Conservation (phyloP, 2,888 invertebrate species). For the Syrphus vitripennis region DNA sequence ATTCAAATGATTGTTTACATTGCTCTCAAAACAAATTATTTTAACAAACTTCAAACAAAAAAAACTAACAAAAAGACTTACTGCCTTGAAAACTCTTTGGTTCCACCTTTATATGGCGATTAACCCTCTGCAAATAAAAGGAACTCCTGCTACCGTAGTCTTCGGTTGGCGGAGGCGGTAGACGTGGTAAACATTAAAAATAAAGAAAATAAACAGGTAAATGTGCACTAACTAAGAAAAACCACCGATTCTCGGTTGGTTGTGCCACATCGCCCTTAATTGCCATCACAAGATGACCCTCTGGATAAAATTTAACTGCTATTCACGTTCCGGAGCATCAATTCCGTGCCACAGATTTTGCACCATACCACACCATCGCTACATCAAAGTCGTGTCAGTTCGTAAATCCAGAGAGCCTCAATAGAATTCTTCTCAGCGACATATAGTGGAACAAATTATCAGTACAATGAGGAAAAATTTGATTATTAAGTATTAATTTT, state of each 20-base stretch:
- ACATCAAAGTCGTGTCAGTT: neutral
- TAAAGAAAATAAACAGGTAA: neutral
- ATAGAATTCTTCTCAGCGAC: neutral
- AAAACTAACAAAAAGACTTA: slow-evolving; percentile 16
- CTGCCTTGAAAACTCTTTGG: neutral
- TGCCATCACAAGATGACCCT: slow-evolving; percentile 68
- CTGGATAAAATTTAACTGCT: slow-evolving; percentile 70
- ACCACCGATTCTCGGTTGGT: slow-evolving; percentile 55
- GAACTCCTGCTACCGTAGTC: neutral
- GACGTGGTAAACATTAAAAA: neutral
- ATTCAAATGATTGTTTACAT: slow-evolving; percentile 1
- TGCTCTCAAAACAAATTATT: slow-evolving; percentile 31
- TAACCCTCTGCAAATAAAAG: slow-evolving; percentile 2
- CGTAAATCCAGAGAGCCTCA: neutral
- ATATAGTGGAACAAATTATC: neutral
- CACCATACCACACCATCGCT: neutral
- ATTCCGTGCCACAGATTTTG: slow-evolving; percentile 57
- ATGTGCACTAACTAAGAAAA: slow-evolving; percentile 16
- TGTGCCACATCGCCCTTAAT: slow-evolving; percentile 65
- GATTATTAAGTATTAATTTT: too few species aligned
- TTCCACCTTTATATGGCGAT: neutral
- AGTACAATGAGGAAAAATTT: too few species aligned
- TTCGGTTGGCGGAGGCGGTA: too few species aligned
- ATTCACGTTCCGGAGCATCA: slow-evolving; percentile 66
- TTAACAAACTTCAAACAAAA: slow-evolving; percentile 32